These are phyloP conservation scores for Aldrovandia affinis DNA, from an alignment of 2,797 vertebrate species.

Conservation along the genomic window DNA sequence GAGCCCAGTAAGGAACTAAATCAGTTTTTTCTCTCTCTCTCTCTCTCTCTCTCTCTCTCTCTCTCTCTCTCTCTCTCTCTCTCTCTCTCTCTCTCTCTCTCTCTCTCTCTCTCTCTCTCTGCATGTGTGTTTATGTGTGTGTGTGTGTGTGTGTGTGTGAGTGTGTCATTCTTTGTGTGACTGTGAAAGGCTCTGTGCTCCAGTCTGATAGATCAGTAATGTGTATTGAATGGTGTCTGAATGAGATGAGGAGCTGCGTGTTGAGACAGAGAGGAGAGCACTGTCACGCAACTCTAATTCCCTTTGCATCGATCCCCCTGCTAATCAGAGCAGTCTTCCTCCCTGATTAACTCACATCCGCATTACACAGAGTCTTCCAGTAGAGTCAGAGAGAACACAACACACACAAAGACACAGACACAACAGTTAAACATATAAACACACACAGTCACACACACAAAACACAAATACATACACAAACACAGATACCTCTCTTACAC, in stretches of 20 bases:
- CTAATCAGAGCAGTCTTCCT: slow-evolving; percentile 30
- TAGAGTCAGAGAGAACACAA: not conserved
- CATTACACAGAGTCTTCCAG: not conserved
- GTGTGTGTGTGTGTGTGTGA: slow-evolving; percentile 17
- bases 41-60: too few species aligned
- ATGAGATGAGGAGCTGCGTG: not conserved
- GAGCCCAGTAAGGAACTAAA: too few species aligned
- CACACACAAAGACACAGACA: slow-evolving; percentile 33
- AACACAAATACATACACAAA: not conserved
- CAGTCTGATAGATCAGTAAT: slow-evolving; percentile 27
- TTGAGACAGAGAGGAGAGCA: not conserved
- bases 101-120: not conserved
- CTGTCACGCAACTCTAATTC: slow-evolving; percentile 21
- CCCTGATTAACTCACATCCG: slow-evolving; percentile 33
- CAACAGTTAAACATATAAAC: not conserved
- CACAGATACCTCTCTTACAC: slow-evolving; percentile 38
- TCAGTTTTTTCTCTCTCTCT: too few species aligned
- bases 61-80: too few species aligned
- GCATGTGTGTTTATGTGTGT: not conserved
- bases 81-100: too few species aligned
- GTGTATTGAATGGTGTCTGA: slow-evolving; percentile 36
- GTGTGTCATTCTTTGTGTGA: slow-evolving; percentile 9
- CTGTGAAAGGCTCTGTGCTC: not conserved
- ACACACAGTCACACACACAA: slow-evolving; percentile 21
- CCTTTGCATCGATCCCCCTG: slow-evolving; percentile 32